Evolutionary conservation across 1,140 invertebrate species (phyloP).

Genomic region (Musca vetustissima): DNA sequence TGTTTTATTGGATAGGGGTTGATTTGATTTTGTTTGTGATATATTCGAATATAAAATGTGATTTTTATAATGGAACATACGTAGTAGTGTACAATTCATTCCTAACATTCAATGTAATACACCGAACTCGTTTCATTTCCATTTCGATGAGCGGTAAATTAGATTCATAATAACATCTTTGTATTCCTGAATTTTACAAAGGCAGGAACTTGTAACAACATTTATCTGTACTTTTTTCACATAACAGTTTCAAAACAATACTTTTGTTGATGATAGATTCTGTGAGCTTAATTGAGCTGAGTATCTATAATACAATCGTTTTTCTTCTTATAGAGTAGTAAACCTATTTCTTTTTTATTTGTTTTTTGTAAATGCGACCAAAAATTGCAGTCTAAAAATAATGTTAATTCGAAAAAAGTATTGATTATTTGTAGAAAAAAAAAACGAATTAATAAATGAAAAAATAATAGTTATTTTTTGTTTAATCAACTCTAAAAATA

Average conservation of each 20-base stretch:
- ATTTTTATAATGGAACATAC: too few species aligned
- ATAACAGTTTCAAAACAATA: constrained; percentile 20
- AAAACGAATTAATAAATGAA: background rate
- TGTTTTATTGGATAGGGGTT: background rate
- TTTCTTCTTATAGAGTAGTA: background rate
- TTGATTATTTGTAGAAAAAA: constrained; percentile 6
- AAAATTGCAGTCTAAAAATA: constrained; percentile 4
- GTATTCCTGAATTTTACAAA: constrained; percentile 17
- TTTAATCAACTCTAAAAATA: background rate
- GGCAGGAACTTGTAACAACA: constrained; percentile 17
- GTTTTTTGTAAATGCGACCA: constrained; percentile 9
- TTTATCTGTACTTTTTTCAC: constrained; percentile 1
- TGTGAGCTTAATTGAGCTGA: constrained; percentile 10
- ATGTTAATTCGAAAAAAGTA: constrained; percentile 4
- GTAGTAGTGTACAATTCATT: too few species aligned
- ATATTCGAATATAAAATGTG: background rate
- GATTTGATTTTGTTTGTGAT: background rate
- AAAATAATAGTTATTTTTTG: background rate
- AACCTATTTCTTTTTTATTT: background rate
- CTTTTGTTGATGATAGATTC: constrained; percentile 1
- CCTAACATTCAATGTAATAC: background rate
- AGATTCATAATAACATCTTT: constrained; percentile 5
- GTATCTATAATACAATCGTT: constrained; percentile 15
- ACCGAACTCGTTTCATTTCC: constrained; percentile 1
- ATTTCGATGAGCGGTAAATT: constrained; percentile 12